These are phyloP conservation scores for Lypha dubia DNA, from an alignment of 2,888 invertebrate genomes.

Conservation along the genomic window DNA sequence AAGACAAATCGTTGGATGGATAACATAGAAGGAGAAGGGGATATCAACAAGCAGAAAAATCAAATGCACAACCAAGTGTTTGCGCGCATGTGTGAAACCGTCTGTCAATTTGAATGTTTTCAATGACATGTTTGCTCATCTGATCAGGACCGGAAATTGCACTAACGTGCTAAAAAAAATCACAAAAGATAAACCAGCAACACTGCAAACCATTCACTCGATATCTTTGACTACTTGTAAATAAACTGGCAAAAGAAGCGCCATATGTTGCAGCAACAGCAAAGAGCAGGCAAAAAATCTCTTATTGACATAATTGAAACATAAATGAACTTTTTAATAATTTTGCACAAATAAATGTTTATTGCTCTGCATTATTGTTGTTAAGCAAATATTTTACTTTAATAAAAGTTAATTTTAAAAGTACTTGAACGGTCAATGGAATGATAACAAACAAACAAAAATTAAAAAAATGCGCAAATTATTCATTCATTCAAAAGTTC, in stretches of 20 bases:
- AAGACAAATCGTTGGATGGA: background rate
- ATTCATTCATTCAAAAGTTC: slow-evolving; percentile 51
- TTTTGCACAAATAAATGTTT: slow-evolving; percentile 22
- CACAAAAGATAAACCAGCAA: slow-evolving; percentile 57
- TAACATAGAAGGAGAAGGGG: background rate
- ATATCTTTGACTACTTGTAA: slow-evolving; percentile 25
- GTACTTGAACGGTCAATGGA: slow-evolving; percentile 17
- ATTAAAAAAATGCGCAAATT: slow-evolving; percentile 15
- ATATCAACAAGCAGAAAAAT: background rate
- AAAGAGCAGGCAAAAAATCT: slow-evolving; percentile 20
- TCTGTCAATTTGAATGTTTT: slow-evolving; percentile 52
- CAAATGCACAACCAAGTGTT: slow-evolving; percentile 3
- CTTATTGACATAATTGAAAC: slow-evolving; percentile 39
- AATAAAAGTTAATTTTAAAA: slow-evolving; percentile 38
- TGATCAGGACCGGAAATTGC: slow-evolving; percentile 69
- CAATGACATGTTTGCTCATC: slow-evolving; percentile 51
- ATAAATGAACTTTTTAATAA: slow-evolving; percentile 36
- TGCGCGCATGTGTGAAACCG: slow-evolving; percentile 31
- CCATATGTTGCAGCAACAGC: slow-evolving; percentile 56
- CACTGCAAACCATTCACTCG: slow-evolving; percentile 22
- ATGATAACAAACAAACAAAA: slow-evolving; percentile 36
- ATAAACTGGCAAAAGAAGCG: slow-evolving; percentile 50
- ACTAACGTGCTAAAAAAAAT: slow-evolving; percentile 57
- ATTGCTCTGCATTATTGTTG: slow-evolving; percentile 41
- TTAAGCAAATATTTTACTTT: slow-evolving; percentile 41